A percentile compares a stretch with the other conserved stretches of the same genome.
Conservation (phyloP, 2,888 invertebrate species). For the Cerastoderma edule region DNA sequence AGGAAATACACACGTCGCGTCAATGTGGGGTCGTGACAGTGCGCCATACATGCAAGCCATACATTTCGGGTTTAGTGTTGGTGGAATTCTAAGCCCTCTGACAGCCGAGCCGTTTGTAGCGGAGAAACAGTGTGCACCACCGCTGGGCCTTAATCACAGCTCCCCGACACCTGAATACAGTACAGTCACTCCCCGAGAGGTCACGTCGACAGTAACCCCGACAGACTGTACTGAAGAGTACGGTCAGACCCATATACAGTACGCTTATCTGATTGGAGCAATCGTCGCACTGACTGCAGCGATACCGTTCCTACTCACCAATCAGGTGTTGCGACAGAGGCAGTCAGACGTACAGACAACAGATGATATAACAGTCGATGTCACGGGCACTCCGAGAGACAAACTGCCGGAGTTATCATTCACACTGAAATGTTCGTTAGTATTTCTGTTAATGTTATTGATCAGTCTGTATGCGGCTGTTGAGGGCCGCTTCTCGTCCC, state of each 20-base stretch:
- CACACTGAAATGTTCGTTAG: slow-evolving; percentile 41
- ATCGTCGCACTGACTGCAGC: slow-evolving; percentile 47
- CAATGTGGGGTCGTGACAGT: slow-evolving; percentile 77
- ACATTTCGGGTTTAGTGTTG: slow-evolving; percentile 84
- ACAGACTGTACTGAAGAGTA: not conserved
- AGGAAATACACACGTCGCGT: slow-evolving; percentile 52
- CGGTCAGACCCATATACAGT: slow-evolving; percentile 51
- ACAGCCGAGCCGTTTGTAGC: slow-evolving; percentile 83
- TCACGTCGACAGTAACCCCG: not conserved
- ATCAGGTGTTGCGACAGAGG: slow-evolving; percentile 20
- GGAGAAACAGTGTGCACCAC: slow-evolving; percentile 13
- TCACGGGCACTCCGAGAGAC: slow-evolving; percentile 36
- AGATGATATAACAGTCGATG: slow-evolving; percentile 12
- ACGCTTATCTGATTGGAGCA: slow-evolving; percentile 56
- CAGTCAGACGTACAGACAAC: slow-evolving; percentile 18
- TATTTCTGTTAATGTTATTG: slow-evolving; percentile 46
- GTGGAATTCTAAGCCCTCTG: slow-evolving; percentile 83
- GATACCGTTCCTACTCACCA: slow-evolving; percentile 60
- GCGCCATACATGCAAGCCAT: slow-evolving; percentile 83
- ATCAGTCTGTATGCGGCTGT: slow-evolving; percentile 71
- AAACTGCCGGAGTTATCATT: slow-evolving; percentile 51
- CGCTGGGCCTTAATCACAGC: too few relatives aligned
- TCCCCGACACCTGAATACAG: too few relatives aligned
- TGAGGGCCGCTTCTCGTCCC: slow-evolving; percentile 50
- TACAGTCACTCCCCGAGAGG: not conserved